phyloP scores from a whole-genome alignment of 2,113 vertebrate genomes.

The Ptyas mucosa region DNA sequence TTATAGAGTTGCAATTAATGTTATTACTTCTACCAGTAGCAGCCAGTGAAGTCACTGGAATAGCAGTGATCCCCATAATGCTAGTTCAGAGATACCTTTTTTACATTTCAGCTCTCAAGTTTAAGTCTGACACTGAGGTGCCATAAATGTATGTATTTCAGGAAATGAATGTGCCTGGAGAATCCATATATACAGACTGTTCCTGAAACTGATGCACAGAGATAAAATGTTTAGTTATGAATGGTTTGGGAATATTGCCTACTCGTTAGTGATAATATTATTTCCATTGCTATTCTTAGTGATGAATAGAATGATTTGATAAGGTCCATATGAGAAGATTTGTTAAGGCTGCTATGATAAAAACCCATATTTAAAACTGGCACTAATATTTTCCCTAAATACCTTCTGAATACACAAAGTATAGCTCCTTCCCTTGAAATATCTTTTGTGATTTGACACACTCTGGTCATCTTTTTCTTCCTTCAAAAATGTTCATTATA shows the following conservation, averaged over 20 bases:
- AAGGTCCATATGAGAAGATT: not conserved
- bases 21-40: not conserved
- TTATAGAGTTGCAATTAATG: not conserved
- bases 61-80: not conserved
- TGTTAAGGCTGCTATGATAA: not conserved
- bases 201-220: not conserved
- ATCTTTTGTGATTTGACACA: not conserved
- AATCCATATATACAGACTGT: not conserved
- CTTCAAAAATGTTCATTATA: not conserved
- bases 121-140: not conserved
- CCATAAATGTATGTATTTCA: not conserved
- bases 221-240: not conserved
- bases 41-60: not conserved
- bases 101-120: not conserved
- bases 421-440: not conserved
- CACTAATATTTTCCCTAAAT: not conserved
- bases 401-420: not conserved
- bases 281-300: not conserved
- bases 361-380: not conserved
- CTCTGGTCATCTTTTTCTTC: not conserved
- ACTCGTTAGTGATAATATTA: not conserved
- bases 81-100: not conserved
- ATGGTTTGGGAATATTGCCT: not conserved
- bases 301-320: not conserved
- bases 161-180: not conserved